These are phyloP conservation scores for Mirza zaza DNA, from an alignment of 2,113 vertebrate genomes.

Conservation along the genomic window DNA sequence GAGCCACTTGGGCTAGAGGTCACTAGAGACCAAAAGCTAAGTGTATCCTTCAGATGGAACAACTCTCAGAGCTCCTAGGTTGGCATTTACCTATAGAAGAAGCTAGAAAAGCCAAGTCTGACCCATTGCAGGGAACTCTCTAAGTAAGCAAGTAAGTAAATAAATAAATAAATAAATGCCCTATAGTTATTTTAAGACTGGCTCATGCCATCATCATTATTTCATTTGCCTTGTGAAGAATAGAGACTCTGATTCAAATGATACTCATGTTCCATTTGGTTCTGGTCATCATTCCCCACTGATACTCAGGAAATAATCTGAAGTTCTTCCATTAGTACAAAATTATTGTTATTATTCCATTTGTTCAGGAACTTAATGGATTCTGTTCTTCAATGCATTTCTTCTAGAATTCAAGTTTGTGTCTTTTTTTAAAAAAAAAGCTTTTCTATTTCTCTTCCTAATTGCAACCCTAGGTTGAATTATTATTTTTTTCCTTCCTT, in stretches of 20 bases:
- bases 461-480: neutral
- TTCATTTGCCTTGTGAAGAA: neutral
- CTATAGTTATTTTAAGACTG: neutral
- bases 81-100: neutral
- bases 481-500: neutral
- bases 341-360: constrained; percentile 24
- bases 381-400: neutral
- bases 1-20: neutral
- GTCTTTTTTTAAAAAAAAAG: neutral
- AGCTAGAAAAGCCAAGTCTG: neutral
- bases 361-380: constrained; percentile 30
- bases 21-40: neutral
- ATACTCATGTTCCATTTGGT: neutral
- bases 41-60: neutral
- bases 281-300: neutral
- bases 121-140: neutral
- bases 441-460: constrained; percentile 18
- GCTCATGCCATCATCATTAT: neutral
- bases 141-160: neutral
- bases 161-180: neutral
- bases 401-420: constrained; percentile 33
- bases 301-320: constrained; percentile 26
- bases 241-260: neutral
- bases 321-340: constrained; percentile 34
- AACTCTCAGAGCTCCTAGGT: neutral